A percentile compares a stretch with the other conserved stretches of the same genome.
phyloP scores from a whole-genome alignment of 2,888 invertebrate species.

The Amphipoea oculea region DNA sequence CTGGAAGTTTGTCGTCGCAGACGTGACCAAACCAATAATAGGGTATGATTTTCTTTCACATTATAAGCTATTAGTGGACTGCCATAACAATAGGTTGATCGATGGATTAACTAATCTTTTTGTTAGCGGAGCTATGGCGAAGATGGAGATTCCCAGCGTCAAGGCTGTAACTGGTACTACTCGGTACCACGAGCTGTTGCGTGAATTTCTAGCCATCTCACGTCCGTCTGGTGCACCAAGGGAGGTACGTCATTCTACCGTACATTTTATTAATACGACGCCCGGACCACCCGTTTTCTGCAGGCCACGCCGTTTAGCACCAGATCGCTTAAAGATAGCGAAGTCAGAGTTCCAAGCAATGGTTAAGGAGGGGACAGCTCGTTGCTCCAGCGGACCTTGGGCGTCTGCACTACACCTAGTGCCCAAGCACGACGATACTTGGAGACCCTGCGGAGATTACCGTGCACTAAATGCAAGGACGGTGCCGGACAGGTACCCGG shows the following conservation, averaged over 20 bases:
- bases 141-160: too few species aligned
- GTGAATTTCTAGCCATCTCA: neutral
- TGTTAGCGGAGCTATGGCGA: too few species aligned
- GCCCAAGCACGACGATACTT: neutral
- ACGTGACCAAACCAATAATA: too few species aligned
- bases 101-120: too few species aligned
- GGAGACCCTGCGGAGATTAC: neutral
- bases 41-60: too few species aligned
- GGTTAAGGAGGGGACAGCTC: neutral
- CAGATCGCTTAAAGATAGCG: neutral
- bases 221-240: neutral
- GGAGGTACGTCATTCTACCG: constrained; percentile 8
- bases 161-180: too few species aligned
- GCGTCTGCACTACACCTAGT: neutral
- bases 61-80: too few species aligned
- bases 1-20: too few species aligned
- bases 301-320: neutral
- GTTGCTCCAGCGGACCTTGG: constrained; percentile 1
- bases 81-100: too few species aligned
- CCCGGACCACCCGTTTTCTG: constrained; percentile 1
- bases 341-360: neutral
- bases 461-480: neutral
- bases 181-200: neutral
- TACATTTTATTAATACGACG: constrained; percentile 4
- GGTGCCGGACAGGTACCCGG: neutral